These are phyloP conservation scores for Ceratina australensis DNA, from an alignment of 1,140 invertebrate species.

Conservation along the genomic window DNA sequence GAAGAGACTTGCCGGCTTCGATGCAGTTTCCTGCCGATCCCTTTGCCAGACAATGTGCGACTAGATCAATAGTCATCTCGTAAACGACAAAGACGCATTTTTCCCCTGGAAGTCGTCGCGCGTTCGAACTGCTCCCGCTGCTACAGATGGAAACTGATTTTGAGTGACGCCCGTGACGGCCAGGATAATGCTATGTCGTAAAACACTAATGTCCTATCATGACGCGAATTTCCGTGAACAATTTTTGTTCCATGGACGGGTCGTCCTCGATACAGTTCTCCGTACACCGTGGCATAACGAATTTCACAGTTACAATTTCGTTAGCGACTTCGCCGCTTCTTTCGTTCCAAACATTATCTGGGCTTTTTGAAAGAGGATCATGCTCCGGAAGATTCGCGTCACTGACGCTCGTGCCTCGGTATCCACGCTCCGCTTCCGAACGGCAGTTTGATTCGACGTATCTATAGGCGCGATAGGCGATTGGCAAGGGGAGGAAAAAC, in stretches of 20 bases:
- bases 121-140: neutral
- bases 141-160: constrained; percentile 17
- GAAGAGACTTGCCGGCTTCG: neutral
- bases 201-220: constrained; percentile 77
- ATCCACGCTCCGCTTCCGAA: too few relatives aligned
- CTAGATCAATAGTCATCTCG: constrained; percentile 33
- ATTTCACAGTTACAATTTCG: neutral
- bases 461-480: too few relatives aligned
- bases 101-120: constrained; percentile 6
- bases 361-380: too few relatives aligned
- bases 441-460: too few relatives aligned
- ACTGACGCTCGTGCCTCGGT: too few relatives aligned
- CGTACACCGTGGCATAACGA: neutral
- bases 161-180: constrained; percentile 73
- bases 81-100: constrained; percentile 39
- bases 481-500: too few relatives aligned
- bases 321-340: too few relatives aligned
- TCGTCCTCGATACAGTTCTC: constrained; percentile 61
- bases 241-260: constrained; percentile 35
- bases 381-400: too few relatives aligned
- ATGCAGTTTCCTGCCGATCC: constrained; percentile 41
- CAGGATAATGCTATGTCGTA: constrained; percentile 71
- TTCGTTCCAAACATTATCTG: too few relatives aligned
- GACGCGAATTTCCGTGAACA: constrained; percentile 54
- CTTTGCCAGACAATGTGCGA: constrained; percentile 55